phyloP scores from a whole-genome alignment of 2,797 vertebrate genomes.

The Acanthurus leucopareius region DNA sequence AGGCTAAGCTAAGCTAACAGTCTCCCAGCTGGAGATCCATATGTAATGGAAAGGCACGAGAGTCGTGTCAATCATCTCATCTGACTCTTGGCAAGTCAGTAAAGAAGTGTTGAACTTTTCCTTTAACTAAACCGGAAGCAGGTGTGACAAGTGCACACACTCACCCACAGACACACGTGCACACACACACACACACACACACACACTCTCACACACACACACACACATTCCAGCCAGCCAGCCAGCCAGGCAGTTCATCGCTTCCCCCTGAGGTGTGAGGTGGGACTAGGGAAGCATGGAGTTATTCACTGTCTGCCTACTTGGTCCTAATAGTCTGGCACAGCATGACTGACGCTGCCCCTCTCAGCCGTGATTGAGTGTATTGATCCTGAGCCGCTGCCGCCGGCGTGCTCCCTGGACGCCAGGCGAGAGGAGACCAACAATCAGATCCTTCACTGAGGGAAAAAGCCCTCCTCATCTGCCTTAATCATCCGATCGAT shows the following conservation, averaged over 20 bases:
- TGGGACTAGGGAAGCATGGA: conserved; percentile 85
- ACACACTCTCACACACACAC: background rate
- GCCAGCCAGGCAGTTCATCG: conserved; percentile 85
- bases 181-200: too few relatives aligned
- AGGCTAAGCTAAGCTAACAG: background rate
- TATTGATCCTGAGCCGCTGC: conserved; percentile 88
- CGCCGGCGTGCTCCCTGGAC: conserved; percentile 84
- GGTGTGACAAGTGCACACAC: conserved; percentile 31
- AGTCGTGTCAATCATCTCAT: background rate
- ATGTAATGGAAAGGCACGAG: background rate
- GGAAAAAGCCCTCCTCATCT: conserved; percentile 94
- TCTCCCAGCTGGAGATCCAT: background rate
- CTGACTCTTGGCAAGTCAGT: too few relatives aligned
- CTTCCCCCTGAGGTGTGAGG: conserved; percentile 86
- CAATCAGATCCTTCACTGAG: conserved; percentile 93
- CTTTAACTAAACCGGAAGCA: conserved; percentile 31
- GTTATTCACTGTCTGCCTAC: conserved; percentile 94
- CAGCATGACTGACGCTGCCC: conserved; percentile 86
- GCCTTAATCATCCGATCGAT: conserved; percentile 97
- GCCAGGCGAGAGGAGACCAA: conserved; percentile 81
- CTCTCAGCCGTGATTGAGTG: conserved; percentile 90
- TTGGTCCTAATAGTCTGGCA: conserved; percentile 94
- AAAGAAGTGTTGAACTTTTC: background rate
- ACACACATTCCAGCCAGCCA: conserved; percentile 42
- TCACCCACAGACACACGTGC: background rate